phyloP scores from a whole-genome alignment of 2,888 invertebrate genomes.

The Reticulitermes lucifugus region DNA sequence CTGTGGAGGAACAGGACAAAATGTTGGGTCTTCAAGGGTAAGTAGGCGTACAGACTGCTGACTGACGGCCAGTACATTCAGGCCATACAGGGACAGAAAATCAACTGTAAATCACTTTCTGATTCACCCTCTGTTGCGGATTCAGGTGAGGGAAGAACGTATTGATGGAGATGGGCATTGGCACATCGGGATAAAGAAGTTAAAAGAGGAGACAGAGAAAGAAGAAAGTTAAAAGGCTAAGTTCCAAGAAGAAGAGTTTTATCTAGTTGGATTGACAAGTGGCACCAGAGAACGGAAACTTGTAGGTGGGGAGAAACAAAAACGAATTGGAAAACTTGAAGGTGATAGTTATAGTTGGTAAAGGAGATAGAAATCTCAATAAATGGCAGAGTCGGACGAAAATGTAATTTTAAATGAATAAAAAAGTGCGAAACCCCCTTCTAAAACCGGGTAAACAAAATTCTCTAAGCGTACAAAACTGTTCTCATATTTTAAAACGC shows the following conservation, averaged over 20 bases:
- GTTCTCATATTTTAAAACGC: too few species aligned
- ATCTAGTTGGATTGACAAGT: conserved; percentile 51
- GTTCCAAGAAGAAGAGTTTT: conserved; percentile 47
- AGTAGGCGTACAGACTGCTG: neutral
- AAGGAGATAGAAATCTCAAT: conserved; percentile 25
- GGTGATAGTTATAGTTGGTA: conserved; percentile 18
- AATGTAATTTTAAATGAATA: neutral
- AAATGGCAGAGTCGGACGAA: conserved; percentile 7
- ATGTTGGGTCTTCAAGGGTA: neutral
- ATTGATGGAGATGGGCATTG: neutral
- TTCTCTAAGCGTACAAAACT: too few species aligned
- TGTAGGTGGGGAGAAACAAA: neutral
- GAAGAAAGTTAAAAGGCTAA: neutral
- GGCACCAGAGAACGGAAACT: conserved; percentile 25
- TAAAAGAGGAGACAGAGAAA: conserved; percentile 23
- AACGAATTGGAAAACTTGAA: conserved; percentile 43
- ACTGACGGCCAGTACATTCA: neutral
- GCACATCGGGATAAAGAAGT: conserved; percentile 41
- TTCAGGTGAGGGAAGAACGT: neutral
- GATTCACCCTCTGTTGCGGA: conserved; percentile 43
- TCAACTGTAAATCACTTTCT: conserved; percentile 45
- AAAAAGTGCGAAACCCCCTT: neutral
- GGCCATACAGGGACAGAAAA: conserved; percentile 40
- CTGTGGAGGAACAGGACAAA: neutral
- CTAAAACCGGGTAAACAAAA: too few species aligned